phyloP scores from a whole-genome alignment of 2,113 vertebrate species.

The Anas platyrhynchos region DNA sequence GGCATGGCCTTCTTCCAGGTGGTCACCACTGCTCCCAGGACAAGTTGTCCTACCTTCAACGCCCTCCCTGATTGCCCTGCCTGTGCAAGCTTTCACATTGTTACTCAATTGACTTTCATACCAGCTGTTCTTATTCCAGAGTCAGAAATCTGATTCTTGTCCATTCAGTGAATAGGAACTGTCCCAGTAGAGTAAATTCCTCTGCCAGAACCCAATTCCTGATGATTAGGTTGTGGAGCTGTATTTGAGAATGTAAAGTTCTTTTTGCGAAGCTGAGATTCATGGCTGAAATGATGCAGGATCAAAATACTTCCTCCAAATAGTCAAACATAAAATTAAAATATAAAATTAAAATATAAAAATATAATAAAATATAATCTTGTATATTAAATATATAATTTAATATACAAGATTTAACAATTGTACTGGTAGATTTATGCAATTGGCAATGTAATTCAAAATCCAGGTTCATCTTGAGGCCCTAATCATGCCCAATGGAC shows the following conservation, averaged over 20 bases:
- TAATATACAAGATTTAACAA: too few species aligned
- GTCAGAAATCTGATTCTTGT: not conserved
- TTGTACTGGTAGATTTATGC: not conserved
- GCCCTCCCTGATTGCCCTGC: not conserved
- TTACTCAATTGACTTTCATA: not conserved
- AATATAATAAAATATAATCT: too few species aligned
- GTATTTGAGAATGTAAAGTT: not conserved
- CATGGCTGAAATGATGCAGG: not conserved
- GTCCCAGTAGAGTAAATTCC: not conserved
- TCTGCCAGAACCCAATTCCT: not conserved
- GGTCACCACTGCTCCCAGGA: too few species aligned
- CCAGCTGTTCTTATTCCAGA: not conserved
- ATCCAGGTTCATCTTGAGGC: not conserved
- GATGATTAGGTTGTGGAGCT: not conserved
- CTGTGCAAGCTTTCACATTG: not conserved
- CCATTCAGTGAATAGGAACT: not conserved
- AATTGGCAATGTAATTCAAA: not conserved
- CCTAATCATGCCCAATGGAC: not conserved
- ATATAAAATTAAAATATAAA: too few species aligned
- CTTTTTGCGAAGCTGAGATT: not conserved
- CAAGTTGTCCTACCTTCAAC: too few species aligned
- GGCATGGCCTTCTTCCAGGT: too few species aligned
- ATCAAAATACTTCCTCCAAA: not conserved
- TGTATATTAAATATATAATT: too few species aligned
- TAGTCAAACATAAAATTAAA: not conserved